These are phyloP conservation scores for Flexamia atlantica DNA, from an alignment of 2,888 invertebrate species.

Conservation along the genomic window DNA sequence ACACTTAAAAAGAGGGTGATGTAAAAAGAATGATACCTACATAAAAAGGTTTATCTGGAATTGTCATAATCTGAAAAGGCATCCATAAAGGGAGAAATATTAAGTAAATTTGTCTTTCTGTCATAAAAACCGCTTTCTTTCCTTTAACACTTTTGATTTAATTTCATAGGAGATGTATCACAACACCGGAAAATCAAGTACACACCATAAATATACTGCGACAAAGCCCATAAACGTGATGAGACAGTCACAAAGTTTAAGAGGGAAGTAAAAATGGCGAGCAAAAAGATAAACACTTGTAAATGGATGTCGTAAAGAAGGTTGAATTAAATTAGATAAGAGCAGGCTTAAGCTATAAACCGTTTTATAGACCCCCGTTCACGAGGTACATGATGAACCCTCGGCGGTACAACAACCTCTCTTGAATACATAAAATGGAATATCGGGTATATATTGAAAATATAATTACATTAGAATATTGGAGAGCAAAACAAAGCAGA, in stretches of 20 bases:
- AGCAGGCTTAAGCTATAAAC: slow-evolving; percentile 16
- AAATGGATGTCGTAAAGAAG: slow-evolving; percentile 4
- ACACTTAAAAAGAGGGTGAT: too few species aligned
- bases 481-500: not conserved
- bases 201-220: not conserved
- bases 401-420: not conserved
- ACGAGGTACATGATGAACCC: not conserved
- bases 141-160: too few species aligned
- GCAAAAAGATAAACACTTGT: slow-evolving; percentile 17
- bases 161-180: too few species aligned
- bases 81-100: too few species aligned
- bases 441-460: not conserved
- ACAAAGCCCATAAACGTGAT: not conserved
- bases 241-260: not conserved
- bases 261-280: not conserved
- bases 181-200: too few species aligned
- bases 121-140: too few species aligned
- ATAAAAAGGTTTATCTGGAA: too few species aligned
- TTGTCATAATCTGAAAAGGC: too few species aligned
- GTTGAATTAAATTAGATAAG: slow-evolving; percentile 32
- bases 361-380: not conserved
- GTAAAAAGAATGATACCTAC: too few species aligned
- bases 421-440: not conserved
- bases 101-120: too few species aligned
- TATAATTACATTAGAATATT: not conserved